phyloP scores from a whole-genome alignment of 2,113 vertebrate genomes.

The Gymnorhina tibicen region DNA sequence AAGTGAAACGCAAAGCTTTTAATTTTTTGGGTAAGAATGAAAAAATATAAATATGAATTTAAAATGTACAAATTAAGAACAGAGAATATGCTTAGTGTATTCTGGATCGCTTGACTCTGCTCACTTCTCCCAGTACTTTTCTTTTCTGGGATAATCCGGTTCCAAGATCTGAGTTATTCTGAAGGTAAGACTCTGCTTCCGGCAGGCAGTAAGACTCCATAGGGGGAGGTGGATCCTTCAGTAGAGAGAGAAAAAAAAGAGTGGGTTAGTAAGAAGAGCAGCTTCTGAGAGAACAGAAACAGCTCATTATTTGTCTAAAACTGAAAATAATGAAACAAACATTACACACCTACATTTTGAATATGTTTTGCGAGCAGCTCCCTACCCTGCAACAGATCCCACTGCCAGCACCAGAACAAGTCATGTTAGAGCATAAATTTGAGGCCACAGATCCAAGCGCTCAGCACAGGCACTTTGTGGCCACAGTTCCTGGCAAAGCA shows the following conservation, averaged over 20 bases:
- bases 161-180: conserved; percentile 49
- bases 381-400: background rate
- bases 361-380: accelerated
- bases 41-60: conserved; percentile 43
- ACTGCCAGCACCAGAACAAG: background rate
- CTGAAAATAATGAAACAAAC: background rate
- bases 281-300: background rate
- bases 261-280: background rate
- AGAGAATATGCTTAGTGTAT: conserved; percentile 58
- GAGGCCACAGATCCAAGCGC: background rate
- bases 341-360: background rate
- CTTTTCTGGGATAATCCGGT: conserved; percentile 82
- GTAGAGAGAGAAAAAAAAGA: background rate
- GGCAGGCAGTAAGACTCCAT: conserved; percentile 80
- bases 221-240: conserved; percentile 83
- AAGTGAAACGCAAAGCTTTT: conserved; percentile 5
- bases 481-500: background rate
- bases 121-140: conserved; percentile 75
- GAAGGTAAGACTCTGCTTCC: conserved; percentile 55
- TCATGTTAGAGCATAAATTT: background rate
- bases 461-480: background rate
- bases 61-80: background rate
- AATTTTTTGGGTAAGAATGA: background rate
- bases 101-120: conserved; percentile 77
- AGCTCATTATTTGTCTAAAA: background rate